Evolutionary conservation across 2,113 vertebrate species (phyloP).

Genomic region (Empidonax traillii): DNA sequence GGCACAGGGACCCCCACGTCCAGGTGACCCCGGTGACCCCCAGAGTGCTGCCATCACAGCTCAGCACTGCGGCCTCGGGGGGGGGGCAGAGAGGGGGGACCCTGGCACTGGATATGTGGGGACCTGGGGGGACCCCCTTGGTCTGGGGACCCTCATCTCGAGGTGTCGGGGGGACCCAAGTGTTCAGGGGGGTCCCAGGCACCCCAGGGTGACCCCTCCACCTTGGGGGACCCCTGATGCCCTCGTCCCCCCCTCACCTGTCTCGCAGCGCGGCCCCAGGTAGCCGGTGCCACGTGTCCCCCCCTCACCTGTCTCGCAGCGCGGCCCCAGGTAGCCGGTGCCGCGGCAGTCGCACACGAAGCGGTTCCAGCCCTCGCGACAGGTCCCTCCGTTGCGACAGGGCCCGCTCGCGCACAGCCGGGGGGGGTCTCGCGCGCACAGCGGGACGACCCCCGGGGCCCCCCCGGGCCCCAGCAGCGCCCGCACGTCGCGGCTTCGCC

Average conservation of each 20-base stretch:
- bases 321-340: neutral
- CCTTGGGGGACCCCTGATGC: too few species aligned
- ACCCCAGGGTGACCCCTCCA: too few species aligned
- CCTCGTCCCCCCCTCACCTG: too few species aligned
- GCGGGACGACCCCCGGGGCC: neutral
- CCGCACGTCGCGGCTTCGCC: neutral
- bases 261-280: too few species aligned
- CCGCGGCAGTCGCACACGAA: neutral
- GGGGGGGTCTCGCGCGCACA: neutral
- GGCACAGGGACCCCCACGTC: rapidly evolving
- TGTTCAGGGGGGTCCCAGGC: too few species aligned
- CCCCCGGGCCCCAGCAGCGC: neutral
- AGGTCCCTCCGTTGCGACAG: neutral
- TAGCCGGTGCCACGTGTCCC: too few species aligned
- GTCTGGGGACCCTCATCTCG: neutral
- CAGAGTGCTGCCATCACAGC: too few species aligned
- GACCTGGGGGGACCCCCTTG: neutral
- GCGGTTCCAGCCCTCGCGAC: neutral
- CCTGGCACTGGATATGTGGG: too few species aligned
- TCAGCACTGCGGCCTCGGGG: neutral
- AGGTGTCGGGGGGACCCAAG: neutral
- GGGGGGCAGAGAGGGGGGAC: neutral
- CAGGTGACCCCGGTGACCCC: neutral
- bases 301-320: neutral
- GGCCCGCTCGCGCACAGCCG: neutral